Base-by-base conservation (phyloP, 30 jellyfish, hydroid and myxozoan species). In the Aurelia sp. region DNA sequence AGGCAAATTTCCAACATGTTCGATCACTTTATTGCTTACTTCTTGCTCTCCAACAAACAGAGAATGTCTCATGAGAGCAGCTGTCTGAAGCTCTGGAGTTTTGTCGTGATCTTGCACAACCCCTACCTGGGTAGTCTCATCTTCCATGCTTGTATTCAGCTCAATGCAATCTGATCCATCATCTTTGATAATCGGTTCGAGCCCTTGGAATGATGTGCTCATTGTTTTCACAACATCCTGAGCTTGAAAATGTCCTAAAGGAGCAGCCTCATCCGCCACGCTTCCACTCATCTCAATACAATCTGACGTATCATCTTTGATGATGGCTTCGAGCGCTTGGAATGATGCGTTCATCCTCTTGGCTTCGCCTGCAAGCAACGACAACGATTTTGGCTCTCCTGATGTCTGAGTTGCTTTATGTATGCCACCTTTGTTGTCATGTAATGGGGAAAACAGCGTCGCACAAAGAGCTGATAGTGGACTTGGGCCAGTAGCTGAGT, bases 381-480 rank as follows among this genome's bases (percentile, higher is more conserved):
- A 13, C 58, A 66, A 20, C n/a, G 90, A 61, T 61, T 87, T 87
- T 55, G 87, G 86, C 66, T 76, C 93, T 55, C 86, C 93, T 3
- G 96, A 76, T 66, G 96, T 73, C 68, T 73, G 89, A n/a, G 89
- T 87, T 16, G 88, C 78, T 61, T 77, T 77, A 85, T 87, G 86
- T 3, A 87, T 41, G 59, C 71, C 78, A 18, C 50, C 62, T 37
- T 84, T 88, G 52, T 51, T 52, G 41, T 88, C 92, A 50, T 72
- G 52, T 22, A 88, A 64, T 35, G 97, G 97, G 12, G 93, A 89
- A 50, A 89, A 89, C 79, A 89, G 79, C 17, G 97, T 81, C 3
- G 93, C 93, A 40, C 97, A 89, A 16, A 89, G 73, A 17, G 93
- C 93, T 20, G 97, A 87, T 77, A 87, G n/a, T 11, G 96, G 96